A percentile compares a stretch with the other conserved stretches of the same genome.
Evolutionary conservation across 1,140 invertebrate genomes (phyloP).

Genomic region (Aphaenogaster rudis): DNA sequence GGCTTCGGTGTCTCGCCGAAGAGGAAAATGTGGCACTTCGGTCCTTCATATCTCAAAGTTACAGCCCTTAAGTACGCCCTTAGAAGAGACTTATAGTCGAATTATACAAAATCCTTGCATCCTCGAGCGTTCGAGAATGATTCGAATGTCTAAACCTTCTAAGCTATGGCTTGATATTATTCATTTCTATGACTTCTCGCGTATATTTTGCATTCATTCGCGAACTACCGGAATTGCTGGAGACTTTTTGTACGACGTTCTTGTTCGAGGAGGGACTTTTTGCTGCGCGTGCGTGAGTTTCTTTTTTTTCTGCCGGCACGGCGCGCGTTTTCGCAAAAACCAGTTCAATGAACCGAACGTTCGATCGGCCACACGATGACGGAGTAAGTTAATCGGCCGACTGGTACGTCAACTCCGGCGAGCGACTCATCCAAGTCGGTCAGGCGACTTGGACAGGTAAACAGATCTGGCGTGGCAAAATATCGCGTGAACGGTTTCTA

Average conservation of each 20-base stretch:
- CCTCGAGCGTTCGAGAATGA: not conserved
- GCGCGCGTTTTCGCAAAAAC: conserved; percentile 49
- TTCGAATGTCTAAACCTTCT: not conserved
- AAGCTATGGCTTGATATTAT: not conserved
- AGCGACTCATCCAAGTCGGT: conserved; percentile 67
- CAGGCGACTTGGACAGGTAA: conserved; percentile 51
- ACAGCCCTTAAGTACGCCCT: not conserved
- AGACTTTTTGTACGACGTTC: not conserved
- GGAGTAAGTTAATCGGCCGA: conserved; percentile 56
- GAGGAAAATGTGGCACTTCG: not conserved
- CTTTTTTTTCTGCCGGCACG: conserved; percentile 3
- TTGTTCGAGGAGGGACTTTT: not conserved
- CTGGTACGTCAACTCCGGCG: conserved; percentile 54
- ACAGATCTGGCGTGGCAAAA: conserved; percentile 49
- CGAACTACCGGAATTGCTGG: not conserved
- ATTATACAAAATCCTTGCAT: not conserved
- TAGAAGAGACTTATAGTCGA: not conserved
- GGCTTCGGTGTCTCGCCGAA: not conserved
- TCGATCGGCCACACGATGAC: conserved; percentile 41
- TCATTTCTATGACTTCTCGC: not conserved
- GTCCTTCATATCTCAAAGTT: not conserved
- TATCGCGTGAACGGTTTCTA: conserved; percentile 75
- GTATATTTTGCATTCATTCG: not conserved
- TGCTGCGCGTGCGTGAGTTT: not conserved
- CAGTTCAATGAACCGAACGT: conserved; percentile 55